These are phyloP conservation scores for Macaca mulatta DNA, from an alignment of 2,113 vertebrate genomes.

Conservation along the genomic window DNA sequence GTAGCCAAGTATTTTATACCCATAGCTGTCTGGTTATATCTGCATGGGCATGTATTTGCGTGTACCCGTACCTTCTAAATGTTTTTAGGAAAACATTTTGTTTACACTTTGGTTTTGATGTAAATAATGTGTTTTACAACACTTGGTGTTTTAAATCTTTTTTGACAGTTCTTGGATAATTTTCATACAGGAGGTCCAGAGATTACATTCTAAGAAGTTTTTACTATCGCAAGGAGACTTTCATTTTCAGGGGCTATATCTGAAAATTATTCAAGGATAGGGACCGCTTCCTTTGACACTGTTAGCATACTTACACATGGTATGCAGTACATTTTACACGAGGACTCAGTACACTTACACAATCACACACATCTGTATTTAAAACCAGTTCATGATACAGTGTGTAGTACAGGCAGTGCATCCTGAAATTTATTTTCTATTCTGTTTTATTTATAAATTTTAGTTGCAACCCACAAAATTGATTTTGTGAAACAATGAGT, in stretches of 20 bases:
- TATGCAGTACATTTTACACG: background rate
- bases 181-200: background rate
- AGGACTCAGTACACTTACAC: background rate
- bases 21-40: background rate
- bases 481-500: background rate
- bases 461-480: background rate
- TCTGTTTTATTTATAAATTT: background rate
- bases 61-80: background rate
- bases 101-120: background rate
- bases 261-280: background rate
- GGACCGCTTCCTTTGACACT: background rate
- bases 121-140: background rate
- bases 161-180: background rate
- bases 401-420: background rate
- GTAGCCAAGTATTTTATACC: background rate
- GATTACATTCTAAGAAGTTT: background rate
- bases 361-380: background rate
- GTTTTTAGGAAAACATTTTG: conserved; percentile 2
- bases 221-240: background rate
- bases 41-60: background rate
- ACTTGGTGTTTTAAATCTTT: background rate
- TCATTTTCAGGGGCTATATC: background rate
- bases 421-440: background rate
- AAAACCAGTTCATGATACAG: background rate
- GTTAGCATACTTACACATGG: background rate